Evolutionary conservation across 2,797 vertebrate genomes (phyloP).

Genomic region (Eospalax fontanierii): DNA sequence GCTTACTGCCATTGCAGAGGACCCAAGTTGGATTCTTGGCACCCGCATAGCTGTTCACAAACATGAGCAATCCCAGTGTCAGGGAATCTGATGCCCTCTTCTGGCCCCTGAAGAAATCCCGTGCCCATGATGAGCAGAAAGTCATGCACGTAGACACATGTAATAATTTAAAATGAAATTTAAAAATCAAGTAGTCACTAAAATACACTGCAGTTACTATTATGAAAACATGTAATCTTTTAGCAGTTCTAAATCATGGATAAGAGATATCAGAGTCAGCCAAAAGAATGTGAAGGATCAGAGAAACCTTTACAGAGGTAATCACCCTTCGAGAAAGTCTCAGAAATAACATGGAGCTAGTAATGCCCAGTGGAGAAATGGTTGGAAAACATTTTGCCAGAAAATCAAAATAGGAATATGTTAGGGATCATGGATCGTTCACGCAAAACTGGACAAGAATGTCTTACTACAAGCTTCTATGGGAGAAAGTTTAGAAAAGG

Average conservation of each 20-base stretch:
- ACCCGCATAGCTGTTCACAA: too few relatives aligned
- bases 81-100: too few relatives aligned
- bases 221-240: not conserved
- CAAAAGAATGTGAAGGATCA: not conserved
- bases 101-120: too few relatives aligned
- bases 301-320: not conserved
- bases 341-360: not conserved
- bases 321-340: not conserved
- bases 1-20: too few relatives aligned
- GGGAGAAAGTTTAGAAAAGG: not conserved
- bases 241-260: not conserved
- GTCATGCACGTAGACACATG: too few relatives aligned
- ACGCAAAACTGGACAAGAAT: not conserved
- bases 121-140: too few relatives aligned
- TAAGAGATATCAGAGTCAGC: not conserved
- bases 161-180: too few relatives aligned
- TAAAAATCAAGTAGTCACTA: not conserved
- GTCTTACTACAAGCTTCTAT: not conserved
- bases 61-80: too few relatives aligned
- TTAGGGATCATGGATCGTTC: not conserved
- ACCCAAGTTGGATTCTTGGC: too few relatives aligned
- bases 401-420: not conserved
- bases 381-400: not conserved
- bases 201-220: not conserved
- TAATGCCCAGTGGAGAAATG: not conserved